Evolutionary conservation across 2,888 invertebrate genomes (phyloP), one percentile per base, ranked within the genome.

Genomic region (Ernsta delagoae): DNA sequence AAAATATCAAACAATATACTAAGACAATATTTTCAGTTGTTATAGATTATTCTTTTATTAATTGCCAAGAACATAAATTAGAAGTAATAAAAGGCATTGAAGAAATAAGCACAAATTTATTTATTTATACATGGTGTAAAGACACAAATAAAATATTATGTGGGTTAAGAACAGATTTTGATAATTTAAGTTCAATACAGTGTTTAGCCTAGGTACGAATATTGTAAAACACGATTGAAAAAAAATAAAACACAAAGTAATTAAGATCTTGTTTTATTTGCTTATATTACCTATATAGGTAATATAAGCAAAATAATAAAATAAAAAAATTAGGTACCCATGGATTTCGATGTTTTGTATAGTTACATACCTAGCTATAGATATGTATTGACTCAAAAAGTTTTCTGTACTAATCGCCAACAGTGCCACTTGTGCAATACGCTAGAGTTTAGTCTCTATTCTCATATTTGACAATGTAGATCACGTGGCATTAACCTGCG

Each of bases 1-100:
- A 54, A 54, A 54, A 54, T 4, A 11, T 31, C 1, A 54, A 54
- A 24, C 53, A 24, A 54, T 54, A 54, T 11, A 54, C 11, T 9
- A 54, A 54, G 9, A 54, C 54, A 54, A 6, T 54, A 54, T 54
- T 54, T 54, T 54, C 54, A 9, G 31, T 54, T 54, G 9, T 54
- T 5, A 31, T 54, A 9, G 54, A 54, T 31, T 54, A 31, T 31
- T 54, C 31, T 31, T 54, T 54, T 54, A 54, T 54, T 12, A 54
- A 9, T 5, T 54, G 54, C 54, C 54, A 54, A 54, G 0, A 54
- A 11, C 24, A 54, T 54, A 54, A 54, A 54, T 54, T 54, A 54
- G 54, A 31, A 31, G 9, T 54, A 54, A 54, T 54, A 54, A 54
- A 54, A 54, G 31, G 31, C 16, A 16, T 53, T 16, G 53, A 53